Conservation (phyloP, 2,888 invertebrate species). For the Liposcelis brunnea region DNA sequence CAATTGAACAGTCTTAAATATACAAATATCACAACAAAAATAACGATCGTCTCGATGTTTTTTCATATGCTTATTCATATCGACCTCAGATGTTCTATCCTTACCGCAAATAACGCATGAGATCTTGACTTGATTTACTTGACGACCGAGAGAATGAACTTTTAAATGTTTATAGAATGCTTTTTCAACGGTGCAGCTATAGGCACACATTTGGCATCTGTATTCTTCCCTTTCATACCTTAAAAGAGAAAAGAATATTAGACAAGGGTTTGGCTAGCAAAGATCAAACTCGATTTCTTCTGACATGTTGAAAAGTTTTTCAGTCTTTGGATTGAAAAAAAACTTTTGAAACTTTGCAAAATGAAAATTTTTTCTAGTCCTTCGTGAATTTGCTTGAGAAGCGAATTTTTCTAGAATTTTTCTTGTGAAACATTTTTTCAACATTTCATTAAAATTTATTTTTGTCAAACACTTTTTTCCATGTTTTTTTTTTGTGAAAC, state of each 20-base stretch:
- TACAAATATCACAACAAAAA: conserved; percentile 36
- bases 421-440: too few relatives aligned
- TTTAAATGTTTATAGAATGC: conserved; percentile 34
- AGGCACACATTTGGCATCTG: conserved; percentile 33
- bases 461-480: too few relatives aligned
- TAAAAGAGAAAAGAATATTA: conserved; percentile 8
- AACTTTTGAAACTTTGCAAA: too few relatives aligned
- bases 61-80: conserved; percentile 32
- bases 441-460: too few relatives aligned
- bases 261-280: too few relatives aligned
- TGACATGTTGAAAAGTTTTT: too few relatives aligned
- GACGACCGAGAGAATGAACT: conserved; percentile 27
- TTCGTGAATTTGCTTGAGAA: too few relatives aligned
- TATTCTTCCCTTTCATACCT: conserved; percentile 38
- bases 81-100: conserved; percentile 32
- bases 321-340: too few relatives aligned
- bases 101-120: conserved; percentile 38
- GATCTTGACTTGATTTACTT: conserved; percentile 26
- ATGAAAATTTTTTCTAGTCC: too few relatives aligned
- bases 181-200: conserved; percentile 37
- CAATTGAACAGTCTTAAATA: conserved; percentile 35
- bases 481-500: too few relatives aligned
- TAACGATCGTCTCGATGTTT: conserved; percentile 32
- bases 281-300: too few relatives aligned
- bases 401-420: too few relatives aligned